Percentiles rank a stretch among this genome's conserved stretches.
Evolutionary conservation across 2,888 invertebrate genomes (phyloP).

Genomic region (Dicyrtoma fusca): DNA sequence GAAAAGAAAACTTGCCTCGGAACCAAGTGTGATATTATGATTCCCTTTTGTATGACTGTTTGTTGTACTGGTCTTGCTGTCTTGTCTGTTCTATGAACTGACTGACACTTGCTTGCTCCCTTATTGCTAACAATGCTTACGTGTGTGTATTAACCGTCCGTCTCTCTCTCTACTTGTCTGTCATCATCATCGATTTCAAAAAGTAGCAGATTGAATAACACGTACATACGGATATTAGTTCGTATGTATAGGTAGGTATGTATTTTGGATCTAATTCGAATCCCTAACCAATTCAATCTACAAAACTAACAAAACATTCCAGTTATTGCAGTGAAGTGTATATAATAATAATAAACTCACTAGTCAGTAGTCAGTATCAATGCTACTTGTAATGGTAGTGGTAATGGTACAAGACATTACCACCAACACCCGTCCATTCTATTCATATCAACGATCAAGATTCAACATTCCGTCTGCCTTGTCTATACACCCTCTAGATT

Average conservation of each 20-base stretch:
- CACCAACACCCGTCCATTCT: too few species aligned
- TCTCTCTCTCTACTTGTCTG: conserved; percentile 19
- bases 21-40: background rate
- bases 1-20: background rate
- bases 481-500: too few species aligned
- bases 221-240: background rate
- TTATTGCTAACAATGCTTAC: background rate
- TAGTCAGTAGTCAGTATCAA: too few species aligned
- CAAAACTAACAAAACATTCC: too few species aligned
- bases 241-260: background rate
- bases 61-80: background rate
- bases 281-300: too few species aligned
- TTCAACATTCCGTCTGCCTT: too few species aligned
- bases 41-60: background rate
- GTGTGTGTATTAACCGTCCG: background rate
- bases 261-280: background rate
- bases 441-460: too few species aligned
- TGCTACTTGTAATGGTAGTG: too few species aligned
- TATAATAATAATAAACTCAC: too few species aligned
- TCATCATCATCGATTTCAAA: conserved; percentile 37
- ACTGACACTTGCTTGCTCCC: background rate
- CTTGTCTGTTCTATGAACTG: background rate
- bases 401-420: too few species aligned
- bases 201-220: conserved; percentile 37
- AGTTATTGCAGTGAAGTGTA: too few species aligned